Conservation (phyloP, 2,888 invertebrate species). For the Tipula helvola region DNA sequence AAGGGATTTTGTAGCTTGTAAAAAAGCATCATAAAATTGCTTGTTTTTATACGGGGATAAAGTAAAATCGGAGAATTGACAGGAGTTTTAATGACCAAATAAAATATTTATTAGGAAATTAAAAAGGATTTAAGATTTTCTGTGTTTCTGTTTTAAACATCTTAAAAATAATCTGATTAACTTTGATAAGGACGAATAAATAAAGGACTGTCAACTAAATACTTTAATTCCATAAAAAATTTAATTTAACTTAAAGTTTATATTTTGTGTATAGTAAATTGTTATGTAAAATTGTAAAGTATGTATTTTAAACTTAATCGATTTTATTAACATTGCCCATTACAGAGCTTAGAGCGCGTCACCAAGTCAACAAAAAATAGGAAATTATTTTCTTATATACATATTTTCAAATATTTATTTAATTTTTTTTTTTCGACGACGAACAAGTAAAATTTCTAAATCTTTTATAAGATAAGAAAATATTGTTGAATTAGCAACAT, state of each 20-base stretch:
- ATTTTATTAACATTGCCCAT: neutral
- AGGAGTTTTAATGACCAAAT: neutral
- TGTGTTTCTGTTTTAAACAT: neutral
- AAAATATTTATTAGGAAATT: neutral
- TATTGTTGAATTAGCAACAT: conserved; percentile 8
- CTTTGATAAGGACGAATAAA: neutral
- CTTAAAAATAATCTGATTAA: neutral
- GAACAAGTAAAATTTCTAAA: neutral
- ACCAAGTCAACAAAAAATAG: neutral
- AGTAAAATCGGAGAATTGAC: neutral
- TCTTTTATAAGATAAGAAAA: neutral
- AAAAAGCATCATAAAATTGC: neutral
- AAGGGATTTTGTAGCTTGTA: neutral
- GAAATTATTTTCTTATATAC: neutral
- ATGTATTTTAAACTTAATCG: no score
- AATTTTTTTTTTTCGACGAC: neutral
- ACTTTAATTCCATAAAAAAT: no score
- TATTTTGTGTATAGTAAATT: no score
- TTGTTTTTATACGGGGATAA: neutral
- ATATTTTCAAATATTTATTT: neutral
- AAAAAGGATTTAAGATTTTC: neutral
- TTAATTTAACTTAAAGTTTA: no score
- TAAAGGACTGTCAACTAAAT: neutral
- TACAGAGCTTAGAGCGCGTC: neutral
- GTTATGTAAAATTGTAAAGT: no score